Evolutionary conservation across 2,888 invertebrate genomes (phyloP).

Genomic region (Fragum whitleyi): DNA sequence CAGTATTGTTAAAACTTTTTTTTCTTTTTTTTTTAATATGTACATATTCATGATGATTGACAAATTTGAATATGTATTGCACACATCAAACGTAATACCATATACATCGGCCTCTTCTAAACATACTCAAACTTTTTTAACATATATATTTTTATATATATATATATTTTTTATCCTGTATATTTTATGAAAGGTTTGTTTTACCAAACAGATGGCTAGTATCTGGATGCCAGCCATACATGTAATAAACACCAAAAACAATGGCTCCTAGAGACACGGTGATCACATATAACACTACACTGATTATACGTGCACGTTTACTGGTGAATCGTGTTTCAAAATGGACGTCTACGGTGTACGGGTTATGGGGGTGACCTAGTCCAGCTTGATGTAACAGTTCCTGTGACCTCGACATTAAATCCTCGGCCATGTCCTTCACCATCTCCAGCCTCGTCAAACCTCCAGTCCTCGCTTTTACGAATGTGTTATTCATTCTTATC

Average conservation of each 20-base stretch:
- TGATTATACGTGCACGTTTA: slow-evolving; percentile 5
- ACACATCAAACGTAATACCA: too few relatives aligned
- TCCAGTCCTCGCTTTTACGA: neutral
- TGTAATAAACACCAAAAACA: slow-evolving; percentile 4
- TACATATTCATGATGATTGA: too few relatives aligned
- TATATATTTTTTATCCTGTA: too few relatives aligned
- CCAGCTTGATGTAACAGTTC: slow-evolving; percentile 13
- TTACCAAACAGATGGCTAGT: slow-evolving; percentile 13
- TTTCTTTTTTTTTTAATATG: too few relatives aligned
- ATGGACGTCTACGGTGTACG: slow-evolving; percentile 15
- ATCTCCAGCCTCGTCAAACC: slow-evolving; percentile 11
- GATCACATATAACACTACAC: slow-evolving; percentile 18
- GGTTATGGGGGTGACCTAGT: slow-evolving; percentile 1
- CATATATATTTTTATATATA: too few relatives aligned
- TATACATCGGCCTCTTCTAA: too few relatives aligned
- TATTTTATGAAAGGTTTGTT: neutral
- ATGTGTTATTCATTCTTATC: neutral
- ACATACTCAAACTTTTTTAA: too few relatives aligned
- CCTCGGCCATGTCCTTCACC: slow-evolving; percentile 24
- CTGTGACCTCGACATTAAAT: slow-evolving; percentile 23
- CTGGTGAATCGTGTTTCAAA: slow-evolving; percentile 7
- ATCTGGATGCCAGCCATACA: slow-evolving; percentile 18
- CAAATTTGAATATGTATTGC: too few relatives aligned
- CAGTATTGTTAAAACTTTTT: too few relatives aligned
- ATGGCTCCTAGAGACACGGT: slow-evolving; percentile 10